Conservation (phyloP, 2,797 vertebrate species). For the Phataginus tetradactyla region DNA sequence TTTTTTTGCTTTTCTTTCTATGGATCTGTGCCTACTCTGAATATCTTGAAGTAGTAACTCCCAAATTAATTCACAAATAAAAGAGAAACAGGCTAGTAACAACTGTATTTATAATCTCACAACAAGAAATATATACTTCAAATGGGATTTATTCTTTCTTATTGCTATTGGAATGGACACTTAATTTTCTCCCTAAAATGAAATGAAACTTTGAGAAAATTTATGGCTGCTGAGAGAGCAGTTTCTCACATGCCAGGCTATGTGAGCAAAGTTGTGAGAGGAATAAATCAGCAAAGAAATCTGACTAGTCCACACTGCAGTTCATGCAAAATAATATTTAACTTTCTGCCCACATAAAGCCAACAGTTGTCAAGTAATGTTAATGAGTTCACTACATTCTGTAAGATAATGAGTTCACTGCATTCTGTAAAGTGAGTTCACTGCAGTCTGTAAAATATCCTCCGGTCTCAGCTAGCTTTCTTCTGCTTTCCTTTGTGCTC, state of each 20-base stretch:
- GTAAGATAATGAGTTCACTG: neutral
- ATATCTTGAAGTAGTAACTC: constrained; percentile 37
- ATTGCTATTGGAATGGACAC: constrained; percentile 69
- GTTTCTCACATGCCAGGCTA: constrained; percentile 60
- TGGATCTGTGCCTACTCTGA: neutral
- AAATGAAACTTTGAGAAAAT: constrained; percentile 76
- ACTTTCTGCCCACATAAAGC: neutral
- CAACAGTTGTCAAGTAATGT: neutral
- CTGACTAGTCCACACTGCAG: neutral
- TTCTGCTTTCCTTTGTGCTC: neutral
- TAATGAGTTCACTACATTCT: neutral
- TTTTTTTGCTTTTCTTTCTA: neutral
- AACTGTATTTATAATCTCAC: constrained; percentile 58
- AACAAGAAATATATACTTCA: constrained; percentile 63
- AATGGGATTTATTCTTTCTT: constrained; percentile 73
- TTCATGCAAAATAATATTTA: constrained; percentile 46
- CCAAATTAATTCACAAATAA: constrained; percentile 63
- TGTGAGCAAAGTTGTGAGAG: constrained; percentile 54
- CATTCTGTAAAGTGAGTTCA: neutral
- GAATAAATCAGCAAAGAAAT: constrained; percentile 63
- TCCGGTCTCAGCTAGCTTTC: neutral
- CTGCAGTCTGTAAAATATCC: neutral
- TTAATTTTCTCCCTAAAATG: constrained; percentile 69
- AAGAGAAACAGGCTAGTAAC: constrained; percentile 58
- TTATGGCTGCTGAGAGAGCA: constrained; percentile 43